Evolutionary conservation across 1,140 invertebrate species (phyloP), one percentile per base, ranked within the genome.

Genomic region (Meloidogyne hapla): DNA sequence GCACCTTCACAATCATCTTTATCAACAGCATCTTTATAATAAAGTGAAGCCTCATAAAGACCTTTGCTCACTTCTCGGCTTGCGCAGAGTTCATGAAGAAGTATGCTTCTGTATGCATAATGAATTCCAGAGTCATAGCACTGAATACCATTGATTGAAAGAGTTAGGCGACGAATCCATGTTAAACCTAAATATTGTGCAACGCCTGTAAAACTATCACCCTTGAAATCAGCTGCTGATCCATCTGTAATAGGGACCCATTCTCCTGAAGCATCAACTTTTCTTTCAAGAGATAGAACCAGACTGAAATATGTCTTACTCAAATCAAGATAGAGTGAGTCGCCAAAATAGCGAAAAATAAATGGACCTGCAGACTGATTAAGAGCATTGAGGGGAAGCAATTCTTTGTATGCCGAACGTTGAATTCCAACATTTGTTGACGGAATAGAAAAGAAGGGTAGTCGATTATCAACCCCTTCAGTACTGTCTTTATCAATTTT

Each of bases 401-500:
- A 25, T 26, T 71, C 69, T 4, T 56, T 42, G 0, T 13, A 15
- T 0, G 6, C 26, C 0, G 69, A 40, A 21, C 62, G 48, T 9
- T 71, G 48, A 9, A 71, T 48, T 5, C 42, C 69, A 15, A 71
- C 69, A 61, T 71, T 71, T 64, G 69, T 71, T 71, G 33, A 56
- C 0, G 69, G 69, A 13, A 71, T 25, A 15, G 15, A 18, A 25
- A 71, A 33, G 33, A 33, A 33, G 1, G 33, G 4, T 33, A 33
- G 33, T 4, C 33, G 33, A 33, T 33, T 33, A 10, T 72, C 69
- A 9, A 72, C 18, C 6, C 69, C 69, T 18, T 69, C 67, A 15
- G 48, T 23, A 69, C 67, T 69, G n/a, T 72, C 48, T 23, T 61
- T 72, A 33, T 72, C 69, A 72, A 72, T 72, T 48, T 72, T 72